phyloP scores from a whole-genome alignment of 2,888 invertebrate species.

The Eubasilissa splendida region DNA sequence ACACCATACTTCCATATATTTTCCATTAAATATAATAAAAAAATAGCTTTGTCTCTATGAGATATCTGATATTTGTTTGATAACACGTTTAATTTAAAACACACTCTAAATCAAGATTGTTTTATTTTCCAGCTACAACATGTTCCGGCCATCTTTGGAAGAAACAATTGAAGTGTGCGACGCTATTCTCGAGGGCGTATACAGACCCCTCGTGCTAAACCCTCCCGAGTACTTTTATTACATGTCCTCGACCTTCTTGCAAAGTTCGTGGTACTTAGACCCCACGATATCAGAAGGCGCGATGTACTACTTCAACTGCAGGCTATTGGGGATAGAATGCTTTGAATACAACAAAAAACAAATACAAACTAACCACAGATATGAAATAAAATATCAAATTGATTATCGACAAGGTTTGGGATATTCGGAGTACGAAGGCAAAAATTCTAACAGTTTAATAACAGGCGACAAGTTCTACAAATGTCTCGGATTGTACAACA shows the following conservation, averaged over 20 bases:
- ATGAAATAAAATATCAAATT: not conserved
- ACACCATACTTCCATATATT: no score
- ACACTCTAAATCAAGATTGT: no score
- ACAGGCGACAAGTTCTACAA: constrained; percentile 64
- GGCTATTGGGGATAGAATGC: constrained; percentile 73
- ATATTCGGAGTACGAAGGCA: constrained; percentile 18
- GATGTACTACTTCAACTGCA: constrained; percentile 73
- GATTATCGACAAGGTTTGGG: constrained; percentile 1
- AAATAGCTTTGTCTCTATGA: no score
- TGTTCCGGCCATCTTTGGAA: constrained; percentile 76
- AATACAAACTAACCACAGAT: not conserved
- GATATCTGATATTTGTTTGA: no score
- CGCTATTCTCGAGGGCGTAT: constrained; percentile 73
- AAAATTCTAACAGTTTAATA: not conserved
- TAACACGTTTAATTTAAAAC: constrained; percentile 51
- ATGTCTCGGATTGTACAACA: constrained; percentile 67
- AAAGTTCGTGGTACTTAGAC: constrained; percentile 80
- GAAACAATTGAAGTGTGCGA: constrained; percentile 78
- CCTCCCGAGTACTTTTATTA: constrained; percentile 76
- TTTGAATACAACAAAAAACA: constrained; percentile 59
- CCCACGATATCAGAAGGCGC: constrained; percentile 75
- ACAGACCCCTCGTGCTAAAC: constrained; percentile 74
- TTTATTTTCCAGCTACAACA: constrained; percentile 75
- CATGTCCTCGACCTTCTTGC: constrained; percentile 77
- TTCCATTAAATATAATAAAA: no score